Percentiles rank a stretch among this genome's conserved stretches.
Conservation (phyloP, 92 coral and sea anemone genomes). For the Chrysogorgia sp. region DNA sequence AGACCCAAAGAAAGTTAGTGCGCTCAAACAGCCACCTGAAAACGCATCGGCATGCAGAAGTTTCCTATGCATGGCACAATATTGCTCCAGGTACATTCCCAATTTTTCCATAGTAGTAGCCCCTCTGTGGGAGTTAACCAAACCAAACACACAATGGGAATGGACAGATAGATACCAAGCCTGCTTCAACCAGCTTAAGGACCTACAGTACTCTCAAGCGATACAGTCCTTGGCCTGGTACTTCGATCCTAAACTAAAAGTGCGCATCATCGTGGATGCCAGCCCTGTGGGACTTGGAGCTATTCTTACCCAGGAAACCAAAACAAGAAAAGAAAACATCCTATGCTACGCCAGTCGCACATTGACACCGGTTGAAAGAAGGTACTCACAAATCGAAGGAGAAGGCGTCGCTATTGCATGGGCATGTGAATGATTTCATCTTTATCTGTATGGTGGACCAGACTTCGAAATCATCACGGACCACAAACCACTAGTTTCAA, state of each 20-base stretch:
- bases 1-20: slow-evolving; percentile 42
- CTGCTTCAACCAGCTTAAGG: no score
- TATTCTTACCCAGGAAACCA: slow-evolving; percentile 19
- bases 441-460: slow-evolving; percentile 18
- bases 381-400: slow-evolving; percentile 40
- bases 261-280: slow-evolving; percentile 48
- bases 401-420: slow-evolving; percentile 10
- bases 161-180: no score
- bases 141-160: slow-evolving; percentile 24
- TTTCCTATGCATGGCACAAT: slow-evolving; percentile 47
- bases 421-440: neutral
- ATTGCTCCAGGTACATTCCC: slow-evolving; percentile 44
- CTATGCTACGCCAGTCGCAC: slow-evolving; percentile 36
- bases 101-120: slow-evolving; percentile 43
- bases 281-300: slow-evolving; percentile 44
- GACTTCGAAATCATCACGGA: slow-evolving; percentile 27
- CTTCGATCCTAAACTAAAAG: no score
- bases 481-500: slow-evolving; percentile 31
- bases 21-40: slow-evolving; percentile 33
- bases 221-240: no score
- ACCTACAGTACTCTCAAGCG: no score
- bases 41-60: slow-evolving; percentile 46
- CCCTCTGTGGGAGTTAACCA: slow-evolving; percentile 17
- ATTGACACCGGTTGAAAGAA: slow-evolving; percentile 2
- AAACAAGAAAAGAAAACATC: no score